A percentile compares a stretch with the other conserved stretches of the same genome.
Evolutionary conservation across 2,797 vertebrate genomes (phyloP).

Genomic region (Xenops minutus): DNA sequence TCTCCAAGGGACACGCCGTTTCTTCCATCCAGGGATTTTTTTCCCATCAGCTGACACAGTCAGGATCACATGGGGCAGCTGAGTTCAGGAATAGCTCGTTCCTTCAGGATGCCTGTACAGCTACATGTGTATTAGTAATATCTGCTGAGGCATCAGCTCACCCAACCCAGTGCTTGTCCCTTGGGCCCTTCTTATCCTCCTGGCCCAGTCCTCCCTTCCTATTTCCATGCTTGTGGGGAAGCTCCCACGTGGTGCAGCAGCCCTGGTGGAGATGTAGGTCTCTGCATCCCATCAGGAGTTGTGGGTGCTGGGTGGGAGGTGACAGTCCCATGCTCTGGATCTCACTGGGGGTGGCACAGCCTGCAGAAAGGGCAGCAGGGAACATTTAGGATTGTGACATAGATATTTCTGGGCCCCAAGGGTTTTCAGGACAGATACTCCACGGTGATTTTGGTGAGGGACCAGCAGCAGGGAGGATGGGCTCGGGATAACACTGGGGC

Average conservation of each 20-base stretch:
- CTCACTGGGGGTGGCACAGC: rapidly evolving
- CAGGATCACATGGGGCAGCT: constrained; percentile 1
- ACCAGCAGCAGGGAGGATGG: background rate
- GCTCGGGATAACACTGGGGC: background rate
- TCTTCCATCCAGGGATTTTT: constrained; percentile 6
- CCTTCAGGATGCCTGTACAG: background rate
- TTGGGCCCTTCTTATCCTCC: rapidly evolving
- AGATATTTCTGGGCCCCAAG: background rate
- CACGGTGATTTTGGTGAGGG: rapidly evolving
- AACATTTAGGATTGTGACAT: background rate
- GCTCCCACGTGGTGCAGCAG: background rate
- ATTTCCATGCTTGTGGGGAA: background rate
- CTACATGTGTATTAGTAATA: background rate
- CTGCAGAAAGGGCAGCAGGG: background rate
- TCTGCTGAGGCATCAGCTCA: background rate
- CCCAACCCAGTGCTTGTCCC: background rate
- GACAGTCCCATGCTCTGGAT: rapidly evolving
- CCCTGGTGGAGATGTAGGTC: background rate
- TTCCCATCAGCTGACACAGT: constrained; percentile 29
- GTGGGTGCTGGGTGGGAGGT: rapidly evolving
- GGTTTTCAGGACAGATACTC: background rate
- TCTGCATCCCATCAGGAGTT: background rate
- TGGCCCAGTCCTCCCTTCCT: background rate
- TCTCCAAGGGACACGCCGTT: background rate
- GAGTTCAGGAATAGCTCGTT: background rate